A percentile compares a stretch with the other conserved stretches of the same genome.
These are phyloP conservation scores for Phoebastria nigripes DNA, from an alignment of 2,797 vertebrate genomes.

Conservation along the genomic window DNA sequence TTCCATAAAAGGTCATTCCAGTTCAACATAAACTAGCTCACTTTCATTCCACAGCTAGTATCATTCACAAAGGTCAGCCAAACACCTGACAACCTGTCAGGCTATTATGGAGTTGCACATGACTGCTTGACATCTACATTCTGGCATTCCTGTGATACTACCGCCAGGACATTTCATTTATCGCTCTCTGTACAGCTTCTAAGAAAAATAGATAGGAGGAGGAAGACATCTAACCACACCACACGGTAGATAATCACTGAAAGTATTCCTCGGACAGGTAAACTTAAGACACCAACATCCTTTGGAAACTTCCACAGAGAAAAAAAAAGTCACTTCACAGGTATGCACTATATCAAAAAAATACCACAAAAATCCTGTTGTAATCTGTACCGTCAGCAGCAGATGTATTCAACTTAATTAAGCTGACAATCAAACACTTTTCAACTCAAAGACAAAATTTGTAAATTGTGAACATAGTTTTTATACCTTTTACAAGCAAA, in stretches of 20 bases:
- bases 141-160: neutral
- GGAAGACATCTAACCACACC: neutral
- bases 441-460: neutral
- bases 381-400: neutral
- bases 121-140: neutral
- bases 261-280: neutral
- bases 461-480: neutral
- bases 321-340: neutral
- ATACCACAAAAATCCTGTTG: neutral
- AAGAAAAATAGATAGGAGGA: neutral
- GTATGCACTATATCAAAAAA: neutral
- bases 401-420: neutral
- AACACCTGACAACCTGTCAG: neutral
- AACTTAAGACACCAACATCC: neutral
- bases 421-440: neutral
- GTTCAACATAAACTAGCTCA: neutral
- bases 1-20: neutral
- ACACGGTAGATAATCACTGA: neutral
- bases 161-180: neutral
- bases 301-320: neutral
- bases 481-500: neutral
- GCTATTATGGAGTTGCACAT: neutral
- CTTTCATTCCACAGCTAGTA: neutral
- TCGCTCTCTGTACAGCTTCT: neutral
- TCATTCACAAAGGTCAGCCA: neutral